These are phyloP conservation scores for Monochamus saltuarius DNA, from an alignment of 1,140 invertebrate genomes.

Conservation along the genomic window DNA sequence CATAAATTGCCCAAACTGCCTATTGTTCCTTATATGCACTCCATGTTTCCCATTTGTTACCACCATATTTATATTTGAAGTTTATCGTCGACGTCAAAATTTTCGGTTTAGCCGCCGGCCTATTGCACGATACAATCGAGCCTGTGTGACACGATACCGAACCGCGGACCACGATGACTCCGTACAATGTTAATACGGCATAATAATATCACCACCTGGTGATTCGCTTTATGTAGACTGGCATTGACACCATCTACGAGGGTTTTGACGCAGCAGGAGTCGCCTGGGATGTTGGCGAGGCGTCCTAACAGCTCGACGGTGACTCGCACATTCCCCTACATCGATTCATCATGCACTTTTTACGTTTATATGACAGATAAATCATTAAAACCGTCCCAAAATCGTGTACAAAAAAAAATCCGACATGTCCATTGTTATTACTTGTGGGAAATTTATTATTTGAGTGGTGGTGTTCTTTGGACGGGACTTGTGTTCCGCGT, in stretches of 20 bases:
- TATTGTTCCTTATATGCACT: no score
- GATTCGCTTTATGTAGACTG: constrained; percentile 32
- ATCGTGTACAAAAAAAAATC: background rate
- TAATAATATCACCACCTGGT: constrained; percentile 42
- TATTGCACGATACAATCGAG: no score
- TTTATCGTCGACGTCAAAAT: no score
- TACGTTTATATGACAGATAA: constrained; percentile 5
- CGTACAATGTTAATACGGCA: constrained; percentile 35
- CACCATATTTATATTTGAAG: no score
- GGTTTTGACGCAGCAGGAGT: constrained; percentile 20
- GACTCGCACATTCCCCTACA: constrained; percentile 22
- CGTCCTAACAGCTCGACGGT: constrained; percentile 19
- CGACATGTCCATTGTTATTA: background rate
- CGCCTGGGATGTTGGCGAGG: constrained; percentile 18
- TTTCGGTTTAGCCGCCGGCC: no score
- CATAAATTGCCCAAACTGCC: no score
- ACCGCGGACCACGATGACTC: constrained; percentile 29
- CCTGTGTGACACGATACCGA: no score
- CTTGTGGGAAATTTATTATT: background rate
- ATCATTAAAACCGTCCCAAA: constrained; percentile 10
- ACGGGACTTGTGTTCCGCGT: background rate
- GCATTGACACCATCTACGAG: constrained; percentile 33
- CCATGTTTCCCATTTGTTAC: no score
- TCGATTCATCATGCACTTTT: constrained; percentile 17
- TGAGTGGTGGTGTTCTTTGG: background rate